Base-by-base conservation (phyloP, 2,113 vertebrate genomes). In the Strix uralensis region DNA sequence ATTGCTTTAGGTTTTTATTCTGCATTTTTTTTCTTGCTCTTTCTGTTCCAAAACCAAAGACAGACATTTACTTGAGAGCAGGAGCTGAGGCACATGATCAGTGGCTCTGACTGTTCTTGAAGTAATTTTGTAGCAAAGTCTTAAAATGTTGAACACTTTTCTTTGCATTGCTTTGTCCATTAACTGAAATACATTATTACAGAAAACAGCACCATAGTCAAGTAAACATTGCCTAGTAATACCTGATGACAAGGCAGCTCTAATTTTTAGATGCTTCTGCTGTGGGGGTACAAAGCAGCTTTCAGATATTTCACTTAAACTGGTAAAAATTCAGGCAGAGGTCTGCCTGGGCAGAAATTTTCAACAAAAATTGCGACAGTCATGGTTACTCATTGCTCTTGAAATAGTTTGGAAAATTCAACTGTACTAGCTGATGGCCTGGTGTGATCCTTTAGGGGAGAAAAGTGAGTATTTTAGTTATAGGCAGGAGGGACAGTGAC, bases 401-500 rank as follows among this genome's bases (percentile, higher is more conserved):
- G 49, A 73, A 69, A 29, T 55, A 55, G 55, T 55, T 51, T 30
- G 84, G 71, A 58, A 82, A 94, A 67, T 66, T 23, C 23, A 12
- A 3, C 42, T 54, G 38, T 40, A 5, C 10, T 38, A 15, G 30
- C 21, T 29, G 25, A 7, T 67, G 81, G n/a, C 47, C 66, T 46
- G 32, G 21, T 9, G 22, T 34, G 65, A 69, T 65, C 51, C 30
- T n/a, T 36, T 7, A 3, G 10, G 47, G 22, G 34, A 27, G 46
- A 42, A 36, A 8, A 8, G 21, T 7, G 7, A 5, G 20, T 18
- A 6, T 46, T 70, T 26, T 23, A 58, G n/a, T 36, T 74, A 0
- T 10, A 21, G 36, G 51, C 38, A 72, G 40, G 92, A 66, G 49
- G n/a, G 79, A 97, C 90, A 72, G 96, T 67, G 97, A 62, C 98